These are phyloP conservation scores for Halichoeres trimaculatus DNA, from an alignment of 2,113 vertebrate species.

Conservation along the genomic window DNA sequence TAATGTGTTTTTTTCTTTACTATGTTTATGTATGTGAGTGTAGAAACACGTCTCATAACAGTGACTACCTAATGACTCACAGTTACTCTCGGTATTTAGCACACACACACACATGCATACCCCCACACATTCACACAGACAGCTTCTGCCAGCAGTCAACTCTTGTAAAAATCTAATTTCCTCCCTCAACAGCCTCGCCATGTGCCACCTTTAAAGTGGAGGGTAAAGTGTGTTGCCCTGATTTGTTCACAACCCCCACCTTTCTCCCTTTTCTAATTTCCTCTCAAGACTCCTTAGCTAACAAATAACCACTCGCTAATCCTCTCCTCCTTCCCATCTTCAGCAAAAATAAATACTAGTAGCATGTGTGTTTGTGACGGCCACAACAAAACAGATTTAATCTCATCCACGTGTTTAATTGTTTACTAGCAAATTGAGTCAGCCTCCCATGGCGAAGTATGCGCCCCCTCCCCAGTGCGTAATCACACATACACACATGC, in stretches of 20 bases:
- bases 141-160: conserved; percentile 37
- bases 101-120: conserved; percentile 4
- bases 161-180: conserved; percentile 75
- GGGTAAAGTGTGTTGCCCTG: conserved; percentile 48
- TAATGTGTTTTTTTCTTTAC: conserved; percentile 40
- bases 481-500: conserved; percentile 11
- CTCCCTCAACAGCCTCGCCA: conserved; percentile 53
- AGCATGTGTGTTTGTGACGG: background rate
- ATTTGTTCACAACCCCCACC: conserved; percentile 61
- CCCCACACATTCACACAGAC: conserved; percentile 37
- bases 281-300: conserved; percentile 33
- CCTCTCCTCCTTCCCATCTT: conserved; percentile 9
- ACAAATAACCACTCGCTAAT: conserved; percentile 55
- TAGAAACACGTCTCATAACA: conserved; percentile 26
- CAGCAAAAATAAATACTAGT: conserved; percentile 14
- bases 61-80: conserved; percentile 64
- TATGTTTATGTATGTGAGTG: conserved; percentile 9
- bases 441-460: conserved; percentile 29
- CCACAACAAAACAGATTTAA: conserved; percentile 44
- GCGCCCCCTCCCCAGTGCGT: background rate
- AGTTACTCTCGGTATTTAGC: conserved; percentile 58
- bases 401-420: conserved; percentile 50
- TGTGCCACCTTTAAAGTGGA: conserved; percentile 62
- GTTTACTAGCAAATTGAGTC: conserved; percentile 55
- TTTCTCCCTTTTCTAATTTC: conserved; percentile 48